A percentile compares a stretch with the other conserved stretches of the same genome.
Conservation (phyloP, 2,888 invertebrate genomes). For the Drosophila austrosaltans region DNA sequence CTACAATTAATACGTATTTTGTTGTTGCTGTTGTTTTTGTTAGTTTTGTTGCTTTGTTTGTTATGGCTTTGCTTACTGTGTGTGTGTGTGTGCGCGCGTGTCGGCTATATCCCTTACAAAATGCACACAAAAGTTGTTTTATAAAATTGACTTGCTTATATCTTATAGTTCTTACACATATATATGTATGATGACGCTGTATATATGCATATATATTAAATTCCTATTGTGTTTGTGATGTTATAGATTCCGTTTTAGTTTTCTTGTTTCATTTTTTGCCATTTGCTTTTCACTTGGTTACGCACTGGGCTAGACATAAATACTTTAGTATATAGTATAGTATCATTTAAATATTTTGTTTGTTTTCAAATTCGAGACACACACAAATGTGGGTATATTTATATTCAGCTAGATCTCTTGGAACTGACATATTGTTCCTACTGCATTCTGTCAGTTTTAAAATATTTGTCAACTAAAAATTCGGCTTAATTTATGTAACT, state of each 20-base stretch:
- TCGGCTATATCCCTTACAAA: constrained; percentile 18
- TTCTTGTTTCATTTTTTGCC: background rate
- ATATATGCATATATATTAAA: constrained; percentile 21
- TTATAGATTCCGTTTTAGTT: constrained; percentile 16
- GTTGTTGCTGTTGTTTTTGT: constrained; percentile 13
- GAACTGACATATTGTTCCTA: background rate
- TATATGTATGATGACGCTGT: constrained; percentile 4
- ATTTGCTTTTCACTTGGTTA: constrained; percentile 7
- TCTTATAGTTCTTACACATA: background rate
- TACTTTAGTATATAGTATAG: constrained; percentile 3
- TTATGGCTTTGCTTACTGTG: constrained; percentile 52
- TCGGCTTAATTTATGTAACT: constrained; percentile 28
- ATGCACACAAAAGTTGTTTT: constrained; percentile 49
- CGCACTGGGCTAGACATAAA: constrained; percentile 7
- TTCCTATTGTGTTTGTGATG: constrained; percentile 26
- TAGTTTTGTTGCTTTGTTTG: constrained; percentile 42
- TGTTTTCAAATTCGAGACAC: constrained; percentile 13
- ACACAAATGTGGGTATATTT: background rate
- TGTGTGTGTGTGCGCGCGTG: constrained; percentile 17
- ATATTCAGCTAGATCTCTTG: too few species aligned
- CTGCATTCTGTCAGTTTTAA: constrained; percentile 1
- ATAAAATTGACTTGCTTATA: constrained; percentile 64
- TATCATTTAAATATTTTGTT: constrained; percentile 11
- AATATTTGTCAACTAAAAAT: constrained; percentile 24
- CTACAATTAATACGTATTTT: constrained; percentile 62